Evolutionary conservation across 1,140 invertebrate species (phyloP).

Genomic region (Brachystomella parvula): DNA sequence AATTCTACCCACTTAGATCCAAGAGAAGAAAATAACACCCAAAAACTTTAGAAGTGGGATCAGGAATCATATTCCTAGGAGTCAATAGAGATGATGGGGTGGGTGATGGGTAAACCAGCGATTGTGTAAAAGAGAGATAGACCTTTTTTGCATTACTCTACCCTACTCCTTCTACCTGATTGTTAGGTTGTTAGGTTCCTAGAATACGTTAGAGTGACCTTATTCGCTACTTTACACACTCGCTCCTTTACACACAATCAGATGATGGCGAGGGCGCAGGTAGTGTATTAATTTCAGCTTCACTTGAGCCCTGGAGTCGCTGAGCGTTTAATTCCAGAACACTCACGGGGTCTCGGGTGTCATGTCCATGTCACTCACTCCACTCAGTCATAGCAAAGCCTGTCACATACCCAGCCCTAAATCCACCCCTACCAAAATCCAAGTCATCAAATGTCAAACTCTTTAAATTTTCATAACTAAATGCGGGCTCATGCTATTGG

Average conservation of each 20-base stretch:
- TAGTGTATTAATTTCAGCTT: neutral
- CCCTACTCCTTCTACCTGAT: neutral
- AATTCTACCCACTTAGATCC: too few relatives aligned
- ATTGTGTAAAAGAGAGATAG: neutral
- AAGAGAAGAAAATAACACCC: too few relatives aligned
- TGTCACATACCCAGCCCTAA: neutral
- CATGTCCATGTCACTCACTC: constrained; percentile 1
- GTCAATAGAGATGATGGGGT: too few relatives aligned
- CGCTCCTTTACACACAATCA: too few relatives aligned
- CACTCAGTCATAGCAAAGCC: neutral
- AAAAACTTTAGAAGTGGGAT: too few relatives aligned
- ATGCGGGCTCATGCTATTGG: neutral
- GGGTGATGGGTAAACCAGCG: too few relatives aligned
- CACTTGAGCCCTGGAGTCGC: neutral
- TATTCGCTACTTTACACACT: too few relatives aligned
- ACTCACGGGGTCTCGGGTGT: neutral
- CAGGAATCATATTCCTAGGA: too few relatives aligned
- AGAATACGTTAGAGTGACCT: too few relatives aligned
- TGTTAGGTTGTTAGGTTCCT: neutral
- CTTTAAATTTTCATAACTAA: neutral
- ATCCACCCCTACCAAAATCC: neutral
- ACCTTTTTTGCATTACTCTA: neutral
- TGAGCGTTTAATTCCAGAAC: constrained; percentile 1
- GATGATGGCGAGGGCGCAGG: too few relatives aligned
- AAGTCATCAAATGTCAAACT: neutral